A percentile compares a stretch with the other conserved stretches of the same genome.
phyloP scores from a whole-genome alignment of 2,888 invertebrate species.

The Sphinx pinastri region DNA sequence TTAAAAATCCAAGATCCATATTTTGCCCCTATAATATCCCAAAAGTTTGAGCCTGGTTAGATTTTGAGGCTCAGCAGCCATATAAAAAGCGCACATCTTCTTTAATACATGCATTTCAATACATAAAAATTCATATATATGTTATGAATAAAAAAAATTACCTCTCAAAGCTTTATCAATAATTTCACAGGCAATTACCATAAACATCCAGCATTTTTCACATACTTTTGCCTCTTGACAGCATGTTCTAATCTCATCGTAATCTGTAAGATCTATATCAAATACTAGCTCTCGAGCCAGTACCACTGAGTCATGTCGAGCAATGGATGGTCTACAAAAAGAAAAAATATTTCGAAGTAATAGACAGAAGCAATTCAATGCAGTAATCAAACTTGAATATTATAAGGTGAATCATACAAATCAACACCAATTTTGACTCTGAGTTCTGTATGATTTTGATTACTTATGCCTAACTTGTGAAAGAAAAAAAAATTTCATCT shows the following conservation, averaged over 20 bases:
- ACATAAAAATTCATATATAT: neutral
- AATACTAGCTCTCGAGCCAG: constrained; percentile 96
- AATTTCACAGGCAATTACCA: constrained; percentile 96
- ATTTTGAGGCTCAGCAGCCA: no score
- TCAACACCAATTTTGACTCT: no score
- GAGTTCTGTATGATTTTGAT: no score
- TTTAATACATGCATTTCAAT: neutral
- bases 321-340: constrained; percentile 82
- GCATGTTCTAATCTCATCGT: constrained; percentile 97
- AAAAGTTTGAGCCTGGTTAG: no score
- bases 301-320: constrained; percentile 80
- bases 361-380: neutral
- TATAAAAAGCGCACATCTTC: no score
- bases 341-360: neutral
- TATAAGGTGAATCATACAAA: no score
- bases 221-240: constrained; percentile 96
- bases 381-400: neutral
- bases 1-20: no score
- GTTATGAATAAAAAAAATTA: constrained; percentile 51
- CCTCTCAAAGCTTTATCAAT: constrained; percentile 93
- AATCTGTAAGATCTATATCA: constrained; percentile 99
- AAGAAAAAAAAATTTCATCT: no score
- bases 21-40: no score
- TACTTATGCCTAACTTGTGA: no score
- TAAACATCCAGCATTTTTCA: constrained; percentile 97